phyloP scores from a whole-genome alignment of 2,888 invertebrate species.

The Ctenicera cuprea region DNA sequence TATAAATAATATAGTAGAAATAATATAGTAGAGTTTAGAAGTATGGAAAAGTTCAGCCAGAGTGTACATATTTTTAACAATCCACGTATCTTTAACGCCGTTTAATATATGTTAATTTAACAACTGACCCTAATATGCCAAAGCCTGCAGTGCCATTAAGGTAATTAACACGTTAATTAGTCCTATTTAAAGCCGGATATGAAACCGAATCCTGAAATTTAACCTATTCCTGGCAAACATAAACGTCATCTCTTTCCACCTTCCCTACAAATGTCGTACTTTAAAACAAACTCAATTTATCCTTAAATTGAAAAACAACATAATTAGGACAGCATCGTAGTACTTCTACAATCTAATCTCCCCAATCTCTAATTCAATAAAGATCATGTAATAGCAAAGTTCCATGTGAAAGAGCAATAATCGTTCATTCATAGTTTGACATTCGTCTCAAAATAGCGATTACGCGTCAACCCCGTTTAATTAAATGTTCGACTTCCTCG shows the following conservation, averaged over 20 bases:
- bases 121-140: slow-evolving; percentile 41
- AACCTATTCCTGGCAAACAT: background rate
- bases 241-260: background rate
- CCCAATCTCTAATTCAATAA: slow-evolving; percentile 21
- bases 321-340: background rate
- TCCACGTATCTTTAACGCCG: background rate
- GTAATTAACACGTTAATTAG: slow-evolving; percentile 47
- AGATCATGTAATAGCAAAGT: slow-evolving; percentile 20
- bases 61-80: slow-evolving; percentile 5
- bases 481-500: slow-evolving; percentile 31
- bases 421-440: slow-evolving; percentile 32
- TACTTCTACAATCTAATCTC: slow-evolving; percentile 15
- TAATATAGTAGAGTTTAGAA: no score
- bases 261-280: background rate
- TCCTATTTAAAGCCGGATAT: slow-evolving; percentile 34
- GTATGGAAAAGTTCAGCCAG: background rate
- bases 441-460: slow-evolving; percentile 32
- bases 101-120: slow-evolving; percentile 42
- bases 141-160: slow-evolving; percentile 39
- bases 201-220: slow-evolving; percentile 13
- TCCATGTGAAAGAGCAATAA: slow-evolving; percentile 22
- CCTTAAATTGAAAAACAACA: slow-evolving; percentile 1
- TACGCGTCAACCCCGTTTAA: slow-evolving; percentile 29
- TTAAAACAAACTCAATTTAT: background rate
- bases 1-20: no score